Evolutionary conservation across 2,113 vertebrate species (phyloP), one percentile per base, ranked within the genome.

Genomic region (Isurus oxyrinchus): DNA sequence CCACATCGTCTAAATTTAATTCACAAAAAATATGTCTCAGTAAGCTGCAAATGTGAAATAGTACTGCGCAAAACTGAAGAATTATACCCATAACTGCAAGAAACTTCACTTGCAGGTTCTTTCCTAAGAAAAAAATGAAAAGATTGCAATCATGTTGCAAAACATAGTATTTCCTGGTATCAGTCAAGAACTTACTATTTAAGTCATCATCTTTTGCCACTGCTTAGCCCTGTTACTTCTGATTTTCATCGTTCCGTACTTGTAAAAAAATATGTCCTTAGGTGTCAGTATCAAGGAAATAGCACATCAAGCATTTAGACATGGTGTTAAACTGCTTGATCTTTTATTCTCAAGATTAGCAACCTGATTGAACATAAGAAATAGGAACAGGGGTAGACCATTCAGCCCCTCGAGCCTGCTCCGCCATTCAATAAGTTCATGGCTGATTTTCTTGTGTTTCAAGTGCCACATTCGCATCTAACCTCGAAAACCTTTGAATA

Each of bases 261-360:
- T 61, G 27, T 27, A 27, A 72, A 40, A 40, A 35, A 63, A 61
- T 6, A 94, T n/a, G 35, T 61, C 23, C 10, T 35, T 63, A 40
- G 57, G 57, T 35, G 57, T 93, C 57, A 93, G 59, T 63, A 23
- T 44, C 90, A 94, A 63, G 35, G 59, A 94, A 63, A 57, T 94
- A 63, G n/a, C 90, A 94, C 59, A 63, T 63, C 31, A 63, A 14
- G 35, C 16, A 19, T n/a, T 94, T 35, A 66, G 35, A 21, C 61
- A 19, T 63, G 21, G 35, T 63, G 59, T 94, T 40, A 94, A 94
- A n/a, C 90, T n/a, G 61, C 90, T 94, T 94, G 88, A 40, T 94
- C 59, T 63, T 63, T 63, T 40, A 35, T 40, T 40, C 88, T 93
- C 59, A 94, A 94, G 90, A n/a, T 63, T 63, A 31, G 35, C 11